These are phyloP conservation scores for Drosophila rufa DNA, from an alignment of 1,140 invertebrate species.

Conservation along the genomic window DNA sequence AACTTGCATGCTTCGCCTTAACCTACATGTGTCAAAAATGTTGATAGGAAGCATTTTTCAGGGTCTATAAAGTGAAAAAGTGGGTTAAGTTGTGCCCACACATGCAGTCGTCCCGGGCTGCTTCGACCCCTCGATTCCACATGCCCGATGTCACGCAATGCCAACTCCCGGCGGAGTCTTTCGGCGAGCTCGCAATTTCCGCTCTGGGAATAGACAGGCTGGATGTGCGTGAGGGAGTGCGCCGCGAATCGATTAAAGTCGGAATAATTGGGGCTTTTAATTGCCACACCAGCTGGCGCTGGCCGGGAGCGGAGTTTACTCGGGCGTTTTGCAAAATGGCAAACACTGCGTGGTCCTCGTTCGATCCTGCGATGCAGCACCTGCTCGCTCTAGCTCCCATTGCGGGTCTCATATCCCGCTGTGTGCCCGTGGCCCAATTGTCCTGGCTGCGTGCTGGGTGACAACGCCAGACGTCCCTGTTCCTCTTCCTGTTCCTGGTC, in stretches of 20 bases:
- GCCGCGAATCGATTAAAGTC: slow-evolving; percentile 70
- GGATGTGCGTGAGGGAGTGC: slow-evolving; percentile 44
- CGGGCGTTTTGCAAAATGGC: slow-evolving; percentile 20
- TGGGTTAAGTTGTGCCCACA: slow-evolving; percentile 12
- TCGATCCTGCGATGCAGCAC: slow-evolving; percentile 13
- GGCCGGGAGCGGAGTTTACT: slow-evolving; percentile 17
- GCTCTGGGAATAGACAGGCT: slow-evolving; percentile 54
- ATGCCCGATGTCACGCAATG: slow-evolving; percentile 52
- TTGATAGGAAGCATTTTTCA: slow-evolving; percentile 4
- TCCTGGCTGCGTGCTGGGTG: slow-evolving; percentile 55
- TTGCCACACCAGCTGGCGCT: slow-evolving; percentile 52
- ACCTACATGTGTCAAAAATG: slow-evolving; percentile 13
- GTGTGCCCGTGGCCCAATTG: slow-evolving; percentile 33
- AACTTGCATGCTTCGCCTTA: neutral
- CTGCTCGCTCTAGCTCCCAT: slow-evolving; percentile 16
- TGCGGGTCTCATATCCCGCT: slow-evolving; percentile 37
- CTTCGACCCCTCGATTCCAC: neutral
- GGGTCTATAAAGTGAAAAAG: neutral
- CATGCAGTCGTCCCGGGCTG: neutral
- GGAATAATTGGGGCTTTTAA: slow-evolving; percentile 73
- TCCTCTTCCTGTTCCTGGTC: neutral
- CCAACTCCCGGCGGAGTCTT: slow-evolving; percentile 45
- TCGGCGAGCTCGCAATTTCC: slow-evolving; percentile 58
- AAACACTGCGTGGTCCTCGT: slow-evolving; percentile 20
- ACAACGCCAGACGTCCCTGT: slow-evolving; percentile 35